A percentile compares a stretch with the other conserved stretches of the same genome.
These are phyloP conservation scores for Pristionchus exspectatus DNA, from an alignment of 2,888 invertebrate species.

Conservation along the genomic window DNA sequence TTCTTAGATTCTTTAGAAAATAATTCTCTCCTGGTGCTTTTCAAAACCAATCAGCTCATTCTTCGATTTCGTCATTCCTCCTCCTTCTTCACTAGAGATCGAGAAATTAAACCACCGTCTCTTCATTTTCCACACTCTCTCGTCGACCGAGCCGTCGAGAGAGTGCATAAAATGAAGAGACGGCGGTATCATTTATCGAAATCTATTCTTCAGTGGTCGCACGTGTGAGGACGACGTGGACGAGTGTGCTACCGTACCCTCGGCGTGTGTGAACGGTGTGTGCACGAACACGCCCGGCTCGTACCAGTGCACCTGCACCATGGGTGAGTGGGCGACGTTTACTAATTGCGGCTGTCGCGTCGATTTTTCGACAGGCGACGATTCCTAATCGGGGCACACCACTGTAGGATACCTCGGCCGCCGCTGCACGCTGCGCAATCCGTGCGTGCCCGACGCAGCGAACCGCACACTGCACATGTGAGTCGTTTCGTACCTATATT, in stretches of 20 bases:
- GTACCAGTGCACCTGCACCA: conserved; percentile 70
- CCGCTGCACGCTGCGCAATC: conserved; percentile 70
- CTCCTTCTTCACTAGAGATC: background rate
- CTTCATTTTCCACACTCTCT: too few relatives aligned
- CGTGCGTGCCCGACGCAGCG: conserved; percentile 67
- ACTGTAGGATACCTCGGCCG: conserved; percentile 65
- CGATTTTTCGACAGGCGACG: background rate
- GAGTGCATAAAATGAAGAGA: too few relatives aligned
- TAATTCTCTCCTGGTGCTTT: too few relatives aligned
- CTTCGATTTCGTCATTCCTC: background rate
- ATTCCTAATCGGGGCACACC: background rate
- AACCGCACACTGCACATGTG: conserved; percentile 71
- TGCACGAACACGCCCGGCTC: conserved; percentile 74
- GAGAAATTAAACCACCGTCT: too few relatives aligned
- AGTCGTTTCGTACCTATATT: conserved; percentile 41
- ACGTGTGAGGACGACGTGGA: conserved; percentile 75
- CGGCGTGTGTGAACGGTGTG: conserved; percentile 72
- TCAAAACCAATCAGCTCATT: too few relatives aligned
- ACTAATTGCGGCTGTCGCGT: background rate
- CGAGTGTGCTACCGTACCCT: conserved; percentile 69
- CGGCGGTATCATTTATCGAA: too few relatives aligned
- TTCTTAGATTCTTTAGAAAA: too few relatives aligned
- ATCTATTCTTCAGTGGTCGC: conserved; percentile 54
- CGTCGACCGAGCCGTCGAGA: too few relatives aligned
- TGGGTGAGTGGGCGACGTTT: conserved; percentile 58